These are phyloP conservation scores for Meliscaeva auricollis DNA, from an alignment of 2,888 invertebrate genomes.

Conservation along the genomic window DNA sequence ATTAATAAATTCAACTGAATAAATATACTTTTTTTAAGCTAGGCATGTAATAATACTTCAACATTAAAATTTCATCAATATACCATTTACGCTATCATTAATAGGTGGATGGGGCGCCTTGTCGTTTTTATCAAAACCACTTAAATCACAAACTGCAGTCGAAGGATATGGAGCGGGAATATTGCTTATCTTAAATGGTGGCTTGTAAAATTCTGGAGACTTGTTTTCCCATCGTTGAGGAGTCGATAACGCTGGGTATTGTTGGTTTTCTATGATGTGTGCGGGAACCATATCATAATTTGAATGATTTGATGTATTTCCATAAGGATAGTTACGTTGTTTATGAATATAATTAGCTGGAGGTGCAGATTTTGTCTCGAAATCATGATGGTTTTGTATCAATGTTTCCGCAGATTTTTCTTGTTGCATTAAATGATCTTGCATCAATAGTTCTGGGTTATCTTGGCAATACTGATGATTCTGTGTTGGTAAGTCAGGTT, in stretches of 20 bases:
- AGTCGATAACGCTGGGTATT: conserved; percentile 27
- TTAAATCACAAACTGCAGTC: conserved; percentile 51
- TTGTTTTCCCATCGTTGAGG: conserved; percentile 56
- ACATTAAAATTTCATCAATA: not conserved
- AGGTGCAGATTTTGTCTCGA: conserved; percentile 17
- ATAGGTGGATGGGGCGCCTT: conserved; percentile 43
- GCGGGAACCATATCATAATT: conserved; percentile 37
- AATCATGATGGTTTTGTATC: conserved; percentile 8
- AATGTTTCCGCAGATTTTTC: not conserved
- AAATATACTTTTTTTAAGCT: too few relatives aligned
- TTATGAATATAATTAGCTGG: conserved; percentile 49
- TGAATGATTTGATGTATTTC: conserved; percentile 31
- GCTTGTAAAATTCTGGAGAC: conserved; percentile 60
- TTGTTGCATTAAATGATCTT: conserved; percentile 1
- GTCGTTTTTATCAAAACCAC: conserved; percentile 59
- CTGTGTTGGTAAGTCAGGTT: not conserved
- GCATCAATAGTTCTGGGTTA: not conserved
- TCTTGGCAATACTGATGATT: not conserved
- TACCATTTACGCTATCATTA: conserved; percentile 57
- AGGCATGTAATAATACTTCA: too few relatives aligned
- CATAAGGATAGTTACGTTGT: conserved; percentile 29
- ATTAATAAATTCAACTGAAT: not conserved
- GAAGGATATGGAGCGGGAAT: conserved; percentile 78
- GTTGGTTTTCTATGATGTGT: conserved; percentile 49
- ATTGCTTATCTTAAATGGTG: conserved; percentile 76